These are phyloP conservation scores for Galbula dea DNA, from an alignment of 2,113 vertebrate species.

Conservation along the genomic window DNA sequence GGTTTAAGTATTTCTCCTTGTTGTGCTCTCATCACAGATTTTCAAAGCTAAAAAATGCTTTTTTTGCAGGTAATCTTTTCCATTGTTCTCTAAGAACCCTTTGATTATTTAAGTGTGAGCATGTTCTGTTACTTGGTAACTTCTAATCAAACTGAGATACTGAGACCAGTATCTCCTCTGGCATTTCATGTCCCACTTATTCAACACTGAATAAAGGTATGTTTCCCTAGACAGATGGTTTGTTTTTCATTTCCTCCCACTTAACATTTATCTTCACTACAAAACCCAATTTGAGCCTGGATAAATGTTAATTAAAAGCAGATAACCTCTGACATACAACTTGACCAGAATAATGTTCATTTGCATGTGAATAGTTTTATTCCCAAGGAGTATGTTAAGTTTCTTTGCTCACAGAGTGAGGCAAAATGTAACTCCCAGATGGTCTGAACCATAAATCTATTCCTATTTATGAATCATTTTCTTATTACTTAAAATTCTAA, in stretches of 20 bases:
- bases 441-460: background rate
- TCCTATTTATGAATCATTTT: background rate
- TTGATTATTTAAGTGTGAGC: background rate
- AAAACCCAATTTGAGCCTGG: background rate
- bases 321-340: constrained; percentile 2
- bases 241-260: constrained; percentile 23
- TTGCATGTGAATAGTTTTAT: constrained; percentile 24
- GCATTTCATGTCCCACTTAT: background rate
- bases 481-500: background rate
- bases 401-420: background rate
- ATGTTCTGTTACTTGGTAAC: background rate
- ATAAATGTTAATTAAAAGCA: constrained; percentile 38
- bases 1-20: background rate
- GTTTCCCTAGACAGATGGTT: background rate
- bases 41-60: background rate
- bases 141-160: background rate
- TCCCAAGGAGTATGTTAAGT: background rate
- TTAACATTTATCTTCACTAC: background rate
- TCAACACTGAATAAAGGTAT: background rate
- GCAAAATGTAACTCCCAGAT: background rate
- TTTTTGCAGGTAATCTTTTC: background rate
- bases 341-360: background rate
- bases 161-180: background rate
- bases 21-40: background rate
- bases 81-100: background rate